phyloP scores from a whole-genome alignment of 2,888 invertebrate species.

The Parnassius orleans region DNA sequence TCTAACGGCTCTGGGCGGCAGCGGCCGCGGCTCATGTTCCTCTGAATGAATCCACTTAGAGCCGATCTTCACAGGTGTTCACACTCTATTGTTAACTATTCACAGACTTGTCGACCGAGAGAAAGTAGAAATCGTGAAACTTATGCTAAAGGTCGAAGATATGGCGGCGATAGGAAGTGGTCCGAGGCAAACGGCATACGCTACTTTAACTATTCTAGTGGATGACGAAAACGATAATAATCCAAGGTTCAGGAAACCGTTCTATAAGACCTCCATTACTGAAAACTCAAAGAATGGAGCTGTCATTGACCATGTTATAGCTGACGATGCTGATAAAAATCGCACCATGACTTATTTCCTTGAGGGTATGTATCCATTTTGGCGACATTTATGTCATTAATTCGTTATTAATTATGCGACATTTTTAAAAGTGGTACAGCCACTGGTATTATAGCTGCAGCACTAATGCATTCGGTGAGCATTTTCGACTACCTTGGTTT shows the following conservation, averaged over 20 bases:
- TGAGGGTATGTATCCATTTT: conserved; percentile 73
- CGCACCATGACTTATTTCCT: conserved; percentile 89
- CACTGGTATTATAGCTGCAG: no score
- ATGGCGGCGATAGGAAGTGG: conserved; percentile 87
- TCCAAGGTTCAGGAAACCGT: conserved; percentile 90
- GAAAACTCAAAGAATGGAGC: conserved; percentile 94
- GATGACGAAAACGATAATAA: conserved; percentile 95
- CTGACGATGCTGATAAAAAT: conserved; percentile 94
- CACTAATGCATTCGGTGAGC: background rate
- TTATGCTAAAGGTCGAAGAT: conserved; percentile 91
- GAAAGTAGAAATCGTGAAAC: conserved; percentile 87
- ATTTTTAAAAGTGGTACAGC: no score
- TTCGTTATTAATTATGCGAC: no score
- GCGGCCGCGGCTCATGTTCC: no score
- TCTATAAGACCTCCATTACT: conserved; percentile 89
- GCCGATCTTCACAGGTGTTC: no score
- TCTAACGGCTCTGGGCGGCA: no score
- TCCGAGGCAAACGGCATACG: conserved; percentile 85
- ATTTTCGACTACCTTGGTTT: background rate
- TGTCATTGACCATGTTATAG: conserved; percentile 88
- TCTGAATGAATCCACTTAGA: no score
- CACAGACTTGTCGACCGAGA: conserved; percentile 89
- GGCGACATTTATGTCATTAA: no score
- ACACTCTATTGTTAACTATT: background rate
- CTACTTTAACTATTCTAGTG: conserved; percentile 86